These are phyloP conservation scores for Hipparchia sbordonii DNA, from an alignment of 2,888 invertebrate species.

Conservation along the genomic window DNA sequence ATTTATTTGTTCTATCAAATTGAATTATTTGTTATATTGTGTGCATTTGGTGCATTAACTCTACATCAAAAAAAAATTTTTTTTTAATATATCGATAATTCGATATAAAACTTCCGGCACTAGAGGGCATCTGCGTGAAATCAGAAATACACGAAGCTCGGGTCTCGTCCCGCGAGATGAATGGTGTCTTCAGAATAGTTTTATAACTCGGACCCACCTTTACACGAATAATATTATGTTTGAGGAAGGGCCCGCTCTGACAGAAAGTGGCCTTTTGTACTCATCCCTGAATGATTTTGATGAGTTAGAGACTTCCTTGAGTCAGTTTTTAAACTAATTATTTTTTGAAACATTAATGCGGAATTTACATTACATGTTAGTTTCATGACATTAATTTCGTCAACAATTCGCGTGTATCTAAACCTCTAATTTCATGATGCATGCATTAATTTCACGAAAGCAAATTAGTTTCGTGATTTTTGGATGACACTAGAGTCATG, in stretches of 20 bases:
- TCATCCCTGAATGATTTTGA: slow-evolving; percentile 1
- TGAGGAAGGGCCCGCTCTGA: slow-evolving; percentile 16
- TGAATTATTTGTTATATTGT: no score
- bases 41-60: no score
- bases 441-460: no score
- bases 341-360: neutral
- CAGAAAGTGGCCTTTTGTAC: neutral
- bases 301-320: neutral
- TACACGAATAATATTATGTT: slow-evolving; percentile 29
- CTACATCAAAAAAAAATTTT: no score
- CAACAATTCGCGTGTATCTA: no score
- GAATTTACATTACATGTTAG: no score
- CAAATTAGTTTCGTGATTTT: no score
- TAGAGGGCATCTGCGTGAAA: slow-evolving; percentile 43
- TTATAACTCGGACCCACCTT: slow-evolving; percentile 42
- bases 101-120: slow-evolving; percentile 7
- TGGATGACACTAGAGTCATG: no score
- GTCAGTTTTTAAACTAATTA: neutral
- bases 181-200: slow-evolving; percentile 43
- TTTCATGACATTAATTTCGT: no score
- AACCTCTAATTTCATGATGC: no score
- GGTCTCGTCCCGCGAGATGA: slow-evolving; percentile 41
- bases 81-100: neutral
- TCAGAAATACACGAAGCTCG: slow-evolving; percentile 39
- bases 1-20: no score